A percentile compares a stretch with the other conserved stretches of the same genome.
Conservation (phyloP, 2,113 vertebrate species). For the Calyptomena viridis region DNA sequence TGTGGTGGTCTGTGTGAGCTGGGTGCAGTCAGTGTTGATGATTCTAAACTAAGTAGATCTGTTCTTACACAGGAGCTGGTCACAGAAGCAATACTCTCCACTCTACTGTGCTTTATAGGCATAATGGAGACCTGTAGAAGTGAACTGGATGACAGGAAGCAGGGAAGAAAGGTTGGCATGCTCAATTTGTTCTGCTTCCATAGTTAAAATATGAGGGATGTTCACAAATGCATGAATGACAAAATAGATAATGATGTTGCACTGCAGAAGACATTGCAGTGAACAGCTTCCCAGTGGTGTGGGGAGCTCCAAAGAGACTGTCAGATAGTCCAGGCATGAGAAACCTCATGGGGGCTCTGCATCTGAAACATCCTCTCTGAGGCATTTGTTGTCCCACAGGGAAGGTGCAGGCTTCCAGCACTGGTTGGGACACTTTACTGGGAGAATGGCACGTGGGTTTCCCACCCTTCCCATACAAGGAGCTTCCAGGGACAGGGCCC, state of each 20-base stretch:
- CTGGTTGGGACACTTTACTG: not conserved
- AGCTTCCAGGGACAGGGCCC: not conserved
- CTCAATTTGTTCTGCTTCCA: not conserved
- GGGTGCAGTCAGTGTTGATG: not conserved
- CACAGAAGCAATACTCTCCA: not conserved
- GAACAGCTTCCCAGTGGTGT: not conserved
- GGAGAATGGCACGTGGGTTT: not conserved
- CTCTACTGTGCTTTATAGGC: not conserved
- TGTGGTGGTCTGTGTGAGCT: not conserved
- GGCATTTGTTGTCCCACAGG: not conserved
- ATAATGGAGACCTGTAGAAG: not conserved
- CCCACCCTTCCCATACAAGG: not conserved
- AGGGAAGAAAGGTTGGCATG: not conserved
- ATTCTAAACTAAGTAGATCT: not conserved
- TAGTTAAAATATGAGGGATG: not conserved
- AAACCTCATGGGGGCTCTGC: not conserved
- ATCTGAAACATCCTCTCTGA: not conserved
- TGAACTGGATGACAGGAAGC: not conserved
- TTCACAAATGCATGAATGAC: not conserved
- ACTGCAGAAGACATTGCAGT: not conserved
- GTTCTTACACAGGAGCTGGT: not conserved
- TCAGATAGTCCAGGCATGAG: not conserved
- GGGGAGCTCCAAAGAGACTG: not conserved
- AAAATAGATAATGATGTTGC: not conserved
- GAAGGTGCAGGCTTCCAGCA: not conserved